These are phyloP conservation scores for Apteryx mantelli DNA, from an alignment of 2,113 vertebrate species.

Conservation along the genomic window DNA sequence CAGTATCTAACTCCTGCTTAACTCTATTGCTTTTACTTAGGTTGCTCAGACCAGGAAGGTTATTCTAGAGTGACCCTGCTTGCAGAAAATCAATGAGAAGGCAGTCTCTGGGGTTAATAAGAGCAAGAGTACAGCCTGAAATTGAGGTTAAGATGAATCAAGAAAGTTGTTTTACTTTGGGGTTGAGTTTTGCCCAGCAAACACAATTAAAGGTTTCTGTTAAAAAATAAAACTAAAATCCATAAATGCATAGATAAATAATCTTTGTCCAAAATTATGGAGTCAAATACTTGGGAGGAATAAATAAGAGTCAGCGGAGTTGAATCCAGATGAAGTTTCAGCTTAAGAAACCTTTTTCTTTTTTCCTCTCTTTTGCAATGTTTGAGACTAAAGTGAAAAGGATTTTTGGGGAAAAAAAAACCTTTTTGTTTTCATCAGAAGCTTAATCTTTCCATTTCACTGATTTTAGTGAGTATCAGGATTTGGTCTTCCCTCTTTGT, in stretches of 20 bases:
- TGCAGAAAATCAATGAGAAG: conserved; percentile 8
- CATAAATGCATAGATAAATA: neutral
- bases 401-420: rapidly evolving
- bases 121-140: neutral
- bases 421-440: neutral
- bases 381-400: neutral
- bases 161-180: neutral
- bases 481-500: neutral
- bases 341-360: neutral
- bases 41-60: neutral
- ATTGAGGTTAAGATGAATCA: neutral
- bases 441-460: neutral
- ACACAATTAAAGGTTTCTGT: neutral
- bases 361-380: neutral
- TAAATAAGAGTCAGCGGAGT: neutral
- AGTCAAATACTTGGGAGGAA: neutral
- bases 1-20: neutral
- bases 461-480: neutral
- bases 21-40: neutral
- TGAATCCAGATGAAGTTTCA: neutral
- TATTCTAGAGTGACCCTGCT: neutral
- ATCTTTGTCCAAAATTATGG: neutral
- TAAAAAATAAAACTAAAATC: neutral
- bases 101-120: neutral
- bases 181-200: neutral